Conservation (phyloP, 2,113 vertebrate genomes). For the Menura novaehollandiae region DNA sequence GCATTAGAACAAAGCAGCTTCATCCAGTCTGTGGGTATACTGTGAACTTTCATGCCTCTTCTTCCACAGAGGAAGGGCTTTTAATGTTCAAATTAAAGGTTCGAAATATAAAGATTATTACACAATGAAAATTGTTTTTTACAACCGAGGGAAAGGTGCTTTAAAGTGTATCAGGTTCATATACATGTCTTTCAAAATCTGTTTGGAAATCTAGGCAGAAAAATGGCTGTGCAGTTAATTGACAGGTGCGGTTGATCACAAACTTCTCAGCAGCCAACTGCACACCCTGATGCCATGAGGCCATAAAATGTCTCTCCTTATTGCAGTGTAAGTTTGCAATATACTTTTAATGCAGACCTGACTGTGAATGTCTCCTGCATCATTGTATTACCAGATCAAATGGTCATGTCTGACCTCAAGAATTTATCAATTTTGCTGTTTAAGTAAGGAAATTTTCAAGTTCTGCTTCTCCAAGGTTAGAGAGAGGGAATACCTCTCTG, state of each 20-base stretch:
- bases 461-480: neutral
- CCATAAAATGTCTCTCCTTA: neutral
- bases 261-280: neutral
- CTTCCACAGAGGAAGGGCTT: neutral
- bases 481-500: neutral
- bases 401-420: neutral
- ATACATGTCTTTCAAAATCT: neutral
- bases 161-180: neutral
- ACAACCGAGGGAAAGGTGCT: fast-evolving
- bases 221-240: neutral
- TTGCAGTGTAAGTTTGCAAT: neutral
- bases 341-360: neutral
- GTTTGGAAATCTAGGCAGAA: neutral
- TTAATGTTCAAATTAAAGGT: neutral
- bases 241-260: neutral
- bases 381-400: neutral
- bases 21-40: neutral
- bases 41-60: neutral
- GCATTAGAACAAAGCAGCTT: neutral
- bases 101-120: neutral
- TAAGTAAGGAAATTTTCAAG: neutral
- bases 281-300: fast-evolving
- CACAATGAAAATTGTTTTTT: neutral
- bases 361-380: neutral
- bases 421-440: neutral